These are phyloP conservation scores for Brienomyrus brachyistius DNA, from an alignment of 2,113 vertebrate species.

Conservation along the genomic window DNA sequence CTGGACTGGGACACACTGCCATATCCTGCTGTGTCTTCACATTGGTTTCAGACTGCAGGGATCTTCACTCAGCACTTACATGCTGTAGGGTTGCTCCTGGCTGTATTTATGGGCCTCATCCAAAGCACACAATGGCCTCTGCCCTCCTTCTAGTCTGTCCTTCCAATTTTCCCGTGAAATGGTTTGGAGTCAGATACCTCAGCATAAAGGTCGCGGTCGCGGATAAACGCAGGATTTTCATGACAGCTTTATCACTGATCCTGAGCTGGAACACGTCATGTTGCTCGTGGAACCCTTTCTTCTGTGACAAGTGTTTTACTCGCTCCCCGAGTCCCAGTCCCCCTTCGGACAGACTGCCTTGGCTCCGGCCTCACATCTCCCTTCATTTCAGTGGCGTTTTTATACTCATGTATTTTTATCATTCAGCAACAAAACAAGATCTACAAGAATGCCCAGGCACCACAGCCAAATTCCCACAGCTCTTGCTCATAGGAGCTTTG, in stretches of 20 bases:
- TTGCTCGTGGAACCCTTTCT: background rate
- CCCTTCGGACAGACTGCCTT: background rate
- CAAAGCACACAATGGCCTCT: background rate
- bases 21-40: background rate
- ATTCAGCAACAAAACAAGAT: background rate
- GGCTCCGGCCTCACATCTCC: background rate
- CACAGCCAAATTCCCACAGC: background rate
- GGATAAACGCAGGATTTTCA: background rate
- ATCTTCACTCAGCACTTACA: background rate
- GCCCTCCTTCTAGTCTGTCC: background rate
- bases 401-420: background rate
- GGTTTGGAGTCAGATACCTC: background rate
- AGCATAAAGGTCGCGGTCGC: background rate
- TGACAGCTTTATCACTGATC: background rate
- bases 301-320: background rate
- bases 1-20: background rate
- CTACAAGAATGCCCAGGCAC: background rate
- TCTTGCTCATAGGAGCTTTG: too few relatives aligned
- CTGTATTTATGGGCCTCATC: background rate
- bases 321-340: background rate
- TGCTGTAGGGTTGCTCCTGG: background rate
- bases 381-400: background rate
- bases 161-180: background rate
- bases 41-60: background rate
- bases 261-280: background rate